phyloP scores from a whole-genome alignment of 2,797 vertebrate genomes.

The Buphagus erythrorhynchus region DNA sequence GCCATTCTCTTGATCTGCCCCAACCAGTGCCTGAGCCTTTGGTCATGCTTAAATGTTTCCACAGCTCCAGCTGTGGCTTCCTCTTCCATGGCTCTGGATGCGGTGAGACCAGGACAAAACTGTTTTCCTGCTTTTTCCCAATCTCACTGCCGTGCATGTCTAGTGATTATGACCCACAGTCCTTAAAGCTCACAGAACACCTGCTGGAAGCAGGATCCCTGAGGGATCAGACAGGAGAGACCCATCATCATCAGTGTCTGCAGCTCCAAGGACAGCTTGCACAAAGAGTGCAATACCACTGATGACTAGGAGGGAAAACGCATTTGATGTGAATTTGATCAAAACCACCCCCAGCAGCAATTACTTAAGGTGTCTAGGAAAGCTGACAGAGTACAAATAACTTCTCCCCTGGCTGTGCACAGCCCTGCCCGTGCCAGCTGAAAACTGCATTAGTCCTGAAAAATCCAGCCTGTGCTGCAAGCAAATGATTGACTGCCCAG shows the following conservation, averaged over 20 bases:
- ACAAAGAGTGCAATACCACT: background rate
- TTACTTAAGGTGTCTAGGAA: background rate
- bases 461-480: background rate
- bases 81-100: background rate
- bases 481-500: background rate
- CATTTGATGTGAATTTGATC: background rate
- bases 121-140: background rate
- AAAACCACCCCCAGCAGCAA: background rate
- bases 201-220: background rate
- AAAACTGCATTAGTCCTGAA: background rate
- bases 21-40: background rate
- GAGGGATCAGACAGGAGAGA: background rate
- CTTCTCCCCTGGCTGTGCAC: background rate
- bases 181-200: background rate
- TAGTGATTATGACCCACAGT: background rate
- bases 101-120: background rate
- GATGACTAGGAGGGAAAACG: background rate
- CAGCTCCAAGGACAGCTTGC: background rate
- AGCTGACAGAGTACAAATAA: conserved; percentile 10
- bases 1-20: background rate
- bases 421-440: background rate
- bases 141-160: background rate
- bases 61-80: background rate
- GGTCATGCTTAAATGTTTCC: background rate
- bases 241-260: background rate